These are phyloP conservation scores for Eriosoma lanigerum DNA, from an alignment of 1,140 invertebrate genomes.

Conservation along the genomic window DNA sequence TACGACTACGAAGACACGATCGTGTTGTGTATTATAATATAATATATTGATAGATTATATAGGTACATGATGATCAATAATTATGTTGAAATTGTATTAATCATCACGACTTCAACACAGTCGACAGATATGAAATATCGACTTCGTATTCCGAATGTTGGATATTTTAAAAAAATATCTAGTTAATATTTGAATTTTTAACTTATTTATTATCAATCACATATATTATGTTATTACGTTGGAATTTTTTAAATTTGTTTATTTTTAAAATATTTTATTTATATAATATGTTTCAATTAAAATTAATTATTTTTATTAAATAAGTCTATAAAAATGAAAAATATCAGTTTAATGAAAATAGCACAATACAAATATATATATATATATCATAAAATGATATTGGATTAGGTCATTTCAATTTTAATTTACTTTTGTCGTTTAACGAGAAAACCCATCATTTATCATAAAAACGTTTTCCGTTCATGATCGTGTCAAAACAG, in stretches of 20 bases:
- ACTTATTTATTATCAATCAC: no score
- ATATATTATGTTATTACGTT: no score
- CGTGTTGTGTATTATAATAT: background rate
- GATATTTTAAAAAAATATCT: background rate
- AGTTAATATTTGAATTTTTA: slow-evolving; percentile 3
- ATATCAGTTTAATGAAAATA: background rate
- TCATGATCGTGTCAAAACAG: background rate
- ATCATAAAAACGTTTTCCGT: slow-evolving; percentile 11
- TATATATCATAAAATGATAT: no score
- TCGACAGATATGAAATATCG: background rate
- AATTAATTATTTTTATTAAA: background rate
- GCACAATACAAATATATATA: no score
- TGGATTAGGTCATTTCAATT: background rate
- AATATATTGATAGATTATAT: background rate
- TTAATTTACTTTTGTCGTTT: background rate
- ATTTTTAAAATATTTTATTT: no score
- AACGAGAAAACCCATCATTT: background rate
- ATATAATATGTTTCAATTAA: background rate
- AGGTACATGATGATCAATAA: background rate
- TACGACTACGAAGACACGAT: background rate
- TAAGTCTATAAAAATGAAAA: background rate
- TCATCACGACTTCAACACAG: background rate
- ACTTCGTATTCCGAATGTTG: background rate
- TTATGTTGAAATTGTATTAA: slow-evolving; percentile 1
- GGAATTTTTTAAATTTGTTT: no score